Percentiles rank a stretch among this genome's conserved stretches.
phyloP scores from a whole-genome alignment of 2,797 vertebrate species.

The Cirrhinus mrigala region DNA sequence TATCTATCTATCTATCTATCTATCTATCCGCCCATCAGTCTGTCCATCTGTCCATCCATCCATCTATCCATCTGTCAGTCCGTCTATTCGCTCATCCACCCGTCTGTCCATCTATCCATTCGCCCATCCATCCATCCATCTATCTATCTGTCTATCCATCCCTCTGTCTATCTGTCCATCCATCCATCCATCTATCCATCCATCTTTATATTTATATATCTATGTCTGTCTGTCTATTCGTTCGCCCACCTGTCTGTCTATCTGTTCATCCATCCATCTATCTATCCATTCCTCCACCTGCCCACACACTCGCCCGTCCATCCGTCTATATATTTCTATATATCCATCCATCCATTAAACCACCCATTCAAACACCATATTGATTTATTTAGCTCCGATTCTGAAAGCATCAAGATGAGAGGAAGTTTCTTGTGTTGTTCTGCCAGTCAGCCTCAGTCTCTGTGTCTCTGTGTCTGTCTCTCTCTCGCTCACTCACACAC shows the following conservation, averaged over 20 bases:
- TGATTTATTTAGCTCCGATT: constrained; percentile 16
- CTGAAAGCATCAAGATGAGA: background rate
- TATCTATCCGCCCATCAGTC: background rate
- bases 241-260: too few species aligned
- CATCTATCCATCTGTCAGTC: too few species aligned
- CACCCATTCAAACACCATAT: background rate
- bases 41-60: background rate
- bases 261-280: accelerated
- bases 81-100: background rate
- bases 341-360: background rate
- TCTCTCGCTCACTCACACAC: too few species aligned
- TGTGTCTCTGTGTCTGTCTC: background rate
- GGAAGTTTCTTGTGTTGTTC: constrained; percentile 14
- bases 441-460: background rate
- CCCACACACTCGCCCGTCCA: background rate
- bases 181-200: background rate
- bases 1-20: background rate
- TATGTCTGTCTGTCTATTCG: too few species aligned
- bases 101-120: background rate
- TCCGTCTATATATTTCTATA: background rate
- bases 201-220: too few species aligned
- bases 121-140: accelerated
- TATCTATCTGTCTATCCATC: background rate
- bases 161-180: background rate
- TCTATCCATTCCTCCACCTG: background rate